Evolutionary conservation across 1,140 invertebrate genomes (phyloP), one percentile per base, ranked within the genome.

Genomic region (Dinothrombium tinctorium): DNA sequence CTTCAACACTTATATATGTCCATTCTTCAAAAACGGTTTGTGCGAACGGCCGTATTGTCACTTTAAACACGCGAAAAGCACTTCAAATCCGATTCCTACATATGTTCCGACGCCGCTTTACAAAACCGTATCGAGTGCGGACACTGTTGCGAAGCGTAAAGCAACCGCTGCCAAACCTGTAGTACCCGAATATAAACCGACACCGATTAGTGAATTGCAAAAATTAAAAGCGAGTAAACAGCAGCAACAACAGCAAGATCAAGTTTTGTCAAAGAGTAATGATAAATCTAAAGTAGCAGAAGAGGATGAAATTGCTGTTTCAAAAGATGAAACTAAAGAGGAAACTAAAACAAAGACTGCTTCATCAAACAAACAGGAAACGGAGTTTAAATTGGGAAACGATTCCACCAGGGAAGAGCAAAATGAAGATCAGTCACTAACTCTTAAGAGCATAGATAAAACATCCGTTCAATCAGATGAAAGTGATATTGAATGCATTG

Each of bases 11-110:
- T 69, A 81, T 37, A 67, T 67, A 48, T 87, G 82, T 58, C 80
- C 81, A 23, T 84, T 74, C 65, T 80, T 69, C 53, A 69, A 76
- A 49, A 73, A 64, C 56, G 72, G 73, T 28, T 57, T 66, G 36
- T 87, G 82, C 59, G 73, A 76, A 47, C 68, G 81, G 52, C 77
- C 79, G 15, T 79, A 83, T 57, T 87, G 81, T 60, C 79, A 83
- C 59, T 86, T 78, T 56, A 71, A 74, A 55, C 82, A 87, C 61
- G 60, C 67, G 49, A 73, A 69, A 52, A 72, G 68, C 66, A 72
- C 66, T 67, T n/a, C n/a, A n/a, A n/a, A n/a, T n/a, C n/a, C n/a
- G n/a, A 55, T 59, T 39, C 49, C 50, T 20, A 45, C 45, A 26
- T 56, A 57, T 47, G 52, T 52, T 17, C 54, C 54, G 5, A 54